Conservation (phyloP, 2,113 vertebrate species). For the Platichthys stellatus region DNA sequence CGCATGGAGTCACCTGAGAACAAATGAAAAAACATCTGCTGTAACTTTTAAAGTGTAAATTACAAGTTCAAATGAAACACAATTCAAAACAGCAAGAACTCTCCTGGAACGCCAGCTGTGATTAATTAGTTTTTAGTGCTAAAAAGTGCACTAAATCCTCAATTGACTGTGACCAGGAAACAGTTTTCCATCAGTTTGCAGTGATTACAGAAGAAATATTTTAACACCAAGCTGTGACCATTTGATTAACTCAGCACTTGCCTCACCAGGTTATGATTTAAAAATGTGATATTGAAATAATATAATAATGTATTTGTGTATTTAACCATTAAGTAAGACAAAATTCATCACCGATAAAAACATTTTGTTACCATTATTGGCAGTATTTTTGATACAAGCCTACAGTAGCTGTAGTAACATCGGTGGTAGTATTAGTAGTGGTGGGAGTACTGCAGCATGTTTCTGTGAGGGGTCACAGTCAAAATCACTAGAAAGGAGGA, state of each 20-base stretch:
- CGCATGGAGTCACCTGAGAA: constrained; percentile 94
- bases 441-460: too few relatives aligned
- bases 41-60: neutral
- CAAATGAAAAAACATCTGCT: constrained; percentile 1
- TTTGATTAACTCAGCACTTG: neutral
- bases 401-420: too few relatives aligned
- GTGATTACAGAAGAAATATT: neutral
- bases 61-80: neutral
- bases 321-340: neutral
- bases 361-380: neutral
- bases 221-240: neutral
- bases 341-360: neutral
- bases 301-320: too few relatives aligned
- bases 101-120: neutral
- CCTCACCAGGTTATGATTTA: neutral
- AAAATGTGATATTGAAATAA: neutral
- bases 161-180: neutral
- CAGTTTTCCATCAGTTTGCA: neutral
- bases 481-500: constrained; percentile 43
- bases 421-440: too few relatives aligned
- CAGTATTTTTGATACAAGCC: too few relatives aligned
- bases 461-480: too few relatives aligned
- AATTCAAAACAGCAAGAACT: neutral
- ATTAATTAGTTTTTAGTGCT: neutral
- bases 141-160: neutral